Base-by-base conservation (phyloP, 1,140 invertebrate genomes). In the Drosophila kikkawai region DNA sequence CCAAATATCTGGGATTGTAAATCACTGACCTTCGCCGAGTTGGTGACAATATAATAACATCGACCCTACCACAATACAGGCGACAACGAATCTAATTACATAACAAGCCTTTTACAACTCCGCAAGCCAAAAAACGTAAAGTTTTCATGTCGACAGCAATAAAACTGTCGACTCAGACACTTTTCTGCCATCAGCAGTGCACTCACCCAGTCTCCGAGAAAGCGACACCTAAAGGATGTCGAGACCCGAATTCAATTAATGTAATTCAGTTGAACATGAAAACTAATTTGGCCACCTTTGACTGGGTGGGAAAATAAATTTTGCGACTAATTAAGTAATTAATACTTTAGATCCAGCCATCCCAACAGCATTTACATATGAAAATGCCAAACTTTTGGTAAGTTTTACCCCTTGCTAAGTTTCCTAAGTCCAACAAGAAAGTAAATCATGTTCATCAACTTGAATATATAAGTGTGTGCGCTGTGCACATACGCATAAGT, bases 221-320 rank as follows among this genome's bases (percentile, higher is more conserved):
- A n/a, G 15, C 15, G 19, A 34, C 36, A 37, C 63, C 65, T 7
- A 58, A 70, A 59, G 37, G 44, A 50, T 71, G 50, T 47, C 36
- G 36, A 19, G 36, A 19, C 67, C 55, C 22, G 11, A 73, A 74
- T 74, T 74, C 70, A 74, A 73, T 74, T 74, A 74, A 74, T 60
- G 68, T 74, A 60, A 73, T 74, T 73, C 45, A 60, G 45, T 34
- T 44, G 55, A 74, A 68, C 67, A 70, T 45, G 64, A 29, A 55
- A 70, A 51, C 70, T 71, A 71, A 73, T 73, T 73, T 74, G 45
- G 68, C 51, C 69, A 73, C 69, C 67, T 74, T 73, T 51, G 70
- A 32, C 32, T 60, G 53, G 70, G 17, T n/a, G 42, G 53, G 7
- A 50, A 73, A 73, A 73, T 60, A 51, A 37, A 60, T 42, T 60